A percentile compares a stretch with the other conserved stretches of the same genome.
Evolutionary conservation across 2,888 invertebrate genomes (phyloP).

Genomic region (Leptinotarsa juncta): DNA sequence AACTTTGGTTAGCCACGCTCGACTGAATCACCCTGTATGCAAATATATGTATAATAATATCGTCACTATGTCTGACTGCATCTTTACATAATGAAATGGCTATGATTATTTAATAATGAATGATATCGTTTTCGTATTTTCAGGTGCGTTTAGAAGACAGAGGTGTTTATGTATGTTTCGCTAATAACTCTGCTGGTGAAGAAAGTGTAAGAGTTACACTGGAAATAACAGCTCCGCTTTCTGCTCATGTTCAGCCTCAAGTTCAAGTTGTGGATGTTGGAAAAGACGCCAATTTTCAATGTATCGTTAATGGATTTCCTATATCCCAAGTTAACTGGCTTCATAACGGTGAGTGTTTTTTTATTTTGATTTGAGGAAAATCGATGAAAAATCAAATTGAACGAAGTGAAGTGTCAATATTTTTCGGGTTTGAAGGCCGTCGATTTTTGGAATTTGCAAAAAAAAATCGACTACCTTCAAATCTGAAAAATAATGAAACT

Average conservation of each 20-base stretch:
- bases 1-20: no score
- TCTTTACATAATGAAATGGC: no score
- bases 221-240: slow-evolving; percentile 83
- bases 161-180: slow-evolving; percentile 90
- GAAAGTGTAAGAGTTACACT: slow-evolving; percentile 82
- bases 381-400: no score
- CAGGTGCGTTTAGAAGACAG: slow-evolving; percentile 78
- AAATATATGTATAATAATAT: no score
- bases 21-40: no score
- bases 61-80: no score
- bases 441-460: no score
- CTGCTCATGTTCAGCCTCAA: slow-evolving; percentile 84
- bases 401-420: no score
- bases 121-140: neutral
- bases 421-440: no score
- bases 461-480: no score
- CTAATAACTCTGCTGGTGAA: slow-evolving; percentile 89
- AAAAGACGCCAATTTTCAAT: slow-evolving; percentile 86
- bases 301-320: slow-evolving; percentile 89
- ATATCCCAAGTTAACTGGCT: slow-evolving; percentile 83
- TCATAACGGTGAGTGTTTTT: slow-evolving; percentile 73
- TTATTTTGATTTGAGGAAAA: neutral
- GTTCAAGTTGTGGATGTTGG: slow-evolving; percentile 85
- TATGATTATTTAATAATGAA: no score
- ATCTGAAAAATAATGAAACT: no score